These are phyloP conservation scores for Drosophila emarginata DNA, from an alignment of 2,888 invertebrate genomes.

Conservation along the genomic window DNA sequence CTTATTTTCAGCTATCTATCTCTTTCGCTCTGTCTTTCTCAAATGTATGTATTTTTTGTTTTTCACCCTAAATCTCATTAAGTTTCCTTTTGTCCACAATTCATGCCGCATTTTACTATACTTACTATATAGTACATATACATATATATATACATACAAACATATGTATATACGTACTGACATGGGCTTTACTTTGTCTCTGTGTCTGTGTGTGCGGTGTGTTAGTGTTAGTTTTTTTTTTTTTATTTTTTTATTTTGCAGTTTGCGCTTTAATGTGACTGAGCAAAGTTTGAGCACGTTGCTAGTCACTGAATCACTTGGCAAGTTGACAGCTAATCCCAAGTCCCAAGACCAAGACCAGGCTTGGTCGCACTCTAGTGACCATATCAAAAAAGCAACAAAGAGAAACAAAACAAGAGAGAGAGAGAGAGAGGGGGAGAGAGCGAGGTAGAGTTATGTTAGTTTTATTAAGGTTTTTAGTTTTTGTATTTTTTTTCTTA, in stretches of 20 bases:
- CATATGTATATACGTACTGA: not conserved
- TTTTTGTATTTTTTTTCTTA: not conserved
- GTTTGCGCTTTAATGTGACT: slow-evolving; percentile 47
- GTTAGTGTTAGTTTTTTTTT: not conserved
- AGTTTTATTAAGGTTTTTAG: not conserved
- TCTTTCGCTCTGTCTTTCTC: not conserved
- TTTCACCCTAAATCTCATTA: slow-evolving; percentile 49
- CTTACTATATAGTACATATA: no score
- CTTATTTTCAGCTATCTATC: not conserved
- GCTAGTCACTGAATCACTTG: slow-evolving; percentile 42
- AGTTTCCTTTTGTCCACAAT: slow-evolving; percentile 33
- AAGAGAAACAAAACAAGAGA: no score
- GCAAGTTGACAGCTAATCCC: slow-evolving; percentile 67
- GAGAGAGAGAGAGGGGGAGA: not conserved
- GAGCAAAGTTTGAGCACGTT: slow-evolving; percentile 28
- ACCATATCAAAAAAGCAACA: not conserved
- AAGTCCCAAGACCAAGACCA: slow-evolving; percentile 7
- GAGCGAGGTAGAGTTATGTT: no score
- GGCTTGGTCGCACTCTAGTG: not conserved
- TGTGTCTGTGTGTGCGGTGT: not conserved
- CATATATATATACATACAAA: not conserved
- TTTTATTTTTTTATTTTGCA: not conserved
- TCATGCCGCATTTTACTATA: slow-evolving; percentile 18
- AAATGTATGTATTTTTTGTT: slow-evolving; percentile 11
- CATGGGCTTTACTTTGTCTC: not conserved